Evolutionary conservation across 2,888 invertebrate species (phyloP).

Genomic region (Yponomeuta sedellus): DNA sequence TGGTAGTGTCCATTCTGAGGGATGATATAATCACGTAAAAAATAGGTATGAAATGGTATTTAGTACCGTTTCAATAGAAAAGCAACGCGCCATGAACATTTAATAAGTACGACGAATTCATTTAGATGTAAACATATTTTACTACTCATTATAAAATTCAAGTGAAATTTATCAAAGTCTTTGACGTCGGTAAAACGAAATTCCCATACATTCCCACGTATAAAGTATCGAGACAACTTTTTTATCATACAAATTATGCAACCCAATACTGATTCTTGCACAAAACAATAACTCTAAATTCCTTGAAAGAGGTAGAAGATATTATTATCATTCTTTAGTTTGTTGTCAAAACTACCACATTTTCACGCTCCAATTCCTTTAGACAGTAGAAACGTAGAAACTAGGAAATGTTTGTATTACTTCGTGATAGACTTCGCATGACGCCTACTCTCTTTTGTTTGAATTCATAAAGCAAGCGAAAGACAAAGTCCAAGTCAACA

Average conservation of each 20-base stretch:
- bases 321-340: background rate
- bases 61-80: no score
- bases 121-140: no score
- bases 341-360: background rate
- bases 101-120: no score
- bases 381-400: background rate
- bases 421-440: background rate
- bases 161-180: no score
- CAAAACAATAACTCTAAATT: background rate
- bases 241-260: background rate
- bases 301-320: background rate
- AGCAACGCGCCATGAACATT: no score
- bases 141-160: no score
- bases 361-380: background rate
- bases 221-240: background rate
- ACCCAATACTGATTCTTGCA: background rate
- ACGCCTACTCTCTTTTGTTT: background rate
- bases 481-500: background rate
- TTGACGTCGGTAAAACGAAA: no score
- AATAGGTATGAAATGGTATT: no score
- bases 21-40: no score
- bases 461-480: background rate
- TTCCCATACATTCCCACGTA: no score
- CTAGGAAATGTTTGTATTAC: background rate
- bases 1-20: no score